Evolutionary conservation across 1,140 invertebrate species (phyloP), one percentile per base, ranked within the genome.

Genomic region (Apis cerana): DNA sequence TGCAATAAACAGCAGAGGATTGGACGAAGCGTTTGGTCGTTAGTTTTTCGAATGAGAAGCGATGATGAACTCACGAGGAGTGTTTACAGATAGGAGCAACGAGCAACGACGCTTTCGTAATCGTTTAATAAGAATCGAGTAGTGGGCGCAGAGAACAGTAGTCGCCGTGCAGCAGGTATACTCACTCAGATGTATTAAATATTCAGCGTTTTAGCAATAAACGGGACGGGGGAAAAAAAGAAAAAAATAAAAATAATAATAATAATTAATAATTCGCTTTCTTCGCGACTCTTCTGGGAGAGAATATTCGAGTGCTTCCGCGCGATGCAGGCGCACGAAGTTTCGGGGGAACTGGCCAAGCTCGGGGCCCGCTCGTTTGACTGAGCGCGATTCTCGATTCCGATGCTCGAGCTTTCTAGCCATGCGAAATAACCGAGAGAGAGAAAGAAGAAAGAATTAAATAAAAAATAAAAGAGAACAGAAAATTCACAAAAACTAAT

Each of bases 201-300:
- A 87, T 80, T 87, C 71, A 85, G 83, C 86, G 75, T 88, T 84
- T 27, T 65, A 88, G 87, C 87, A 88, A 88, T 88, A 88, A 76
- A 76, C n/a, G n/a, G 10, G 54, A 33, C 33, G 4, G 33, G 33
- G 11, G 19, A 64, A 54, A n/a, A 58, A 21, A 33, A n/a, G 2
- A 50, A 12, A 61, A 61, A 10, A 43, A 67, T 64, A 64, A 33
- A 33, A 43, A 43, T 43, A 43, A 43, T 43, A 43, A 43, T 43
- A 43, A 43, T 43, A 43, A 43, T 43, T 43, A 43, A 43, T 19
- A 64, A 82, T 43, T 87, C 87, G 83, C 87, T 85, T 85, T 69
- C 27, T 33, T 80, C 85, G 75, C 69, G 85, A 68, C 62, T 76
- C 43, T 54, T n/a, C 4, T 15, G 62, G 62, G 27, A 43, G 27